phyloP scores from a whole-genome alignment of 2,797 vertebrate genomes.

The Fratercula arctica region DNA sequence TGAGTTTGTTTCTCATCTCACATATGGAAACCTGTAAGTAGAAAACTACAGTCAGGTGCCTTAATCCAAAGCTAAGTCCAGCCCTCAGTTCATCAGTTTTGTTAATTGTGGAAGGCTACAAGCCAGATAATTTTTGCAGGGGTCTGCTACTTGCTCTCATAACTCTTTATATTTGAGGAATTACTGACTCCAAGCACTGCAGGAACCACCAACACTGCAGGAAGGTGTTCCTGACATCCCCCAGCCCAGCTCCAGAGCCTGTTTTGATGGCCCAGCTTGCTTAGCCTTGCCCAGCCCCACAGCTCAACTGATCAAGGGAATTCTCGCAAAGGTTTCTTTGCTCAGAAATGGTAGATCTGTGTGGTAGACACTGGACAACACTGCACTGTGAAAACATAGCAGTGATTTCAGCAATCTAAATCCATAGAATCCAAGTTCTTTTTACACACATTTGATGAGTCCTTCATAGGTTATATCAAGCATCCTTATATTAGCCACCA shows the following conservation, averaged over 20 bases:
- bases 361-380: neutral
- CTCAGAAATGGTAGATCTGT: neutral
- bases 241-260: neutral
- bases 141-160: neutral
- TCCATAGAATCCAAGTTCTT: neutral
- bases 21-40: neutral
- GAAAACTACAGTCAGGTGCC: neutral
- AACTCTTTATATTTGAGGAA: neutral
- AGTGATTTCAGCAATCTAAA: neutral
- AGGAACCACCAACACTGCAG: neutral
- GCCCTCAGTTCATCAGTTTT: neutral
- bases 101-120: neutral
- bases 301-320: neutral
- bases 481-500: neutral
- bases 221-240: neutral
- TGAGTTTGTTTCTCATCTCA: neutral
- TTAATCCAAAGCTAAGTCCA: neutral
- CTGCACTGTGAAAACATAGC: neutral
- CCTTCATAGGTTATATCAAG: neutral
- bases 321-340: neutral
- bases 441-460: neutral
- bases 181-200: neutral
- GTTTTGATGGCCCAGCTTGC: neutral
- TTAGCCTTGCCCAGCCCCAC: neutral
- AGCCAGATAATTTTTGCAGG: neutral